Evolutionary conservation across 2,113 vertebrate species (phyloP), one percentile per base, ranked within the genome.

Genomic region (Sterna hirundo): DNA sequence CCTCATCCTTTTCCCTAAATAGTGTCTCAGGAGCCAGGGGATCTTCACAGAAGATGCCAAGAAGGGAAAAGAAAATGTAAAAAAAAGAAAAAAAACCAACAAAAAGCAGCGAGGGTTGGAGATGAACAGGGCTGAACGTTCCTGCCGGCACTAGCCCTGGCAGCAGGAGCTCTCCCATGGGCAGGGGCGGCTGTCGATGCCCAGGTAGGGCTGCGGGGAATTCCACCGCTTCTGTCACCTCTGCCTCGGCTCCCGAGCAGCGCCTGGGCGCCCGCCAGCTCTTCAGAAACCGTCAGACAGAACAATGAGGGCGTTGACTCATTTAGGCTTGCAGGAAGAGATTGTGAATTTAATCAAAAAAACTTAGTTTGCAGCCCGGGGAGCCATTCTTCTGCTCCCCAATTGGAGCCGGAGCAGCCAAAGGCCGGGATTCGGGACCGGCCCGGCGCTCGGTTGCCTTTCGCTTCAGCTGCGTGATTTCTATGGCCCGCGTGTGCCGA

Each of bases 131-230:
- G 69, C 38, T 57, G 5, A 64, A 38, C 13, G 1, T 40, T 14
- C 2, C 1, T 69, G 30, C 18, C 19, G 36, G 3, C 49, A 8
- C 15, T 11, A 27, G 57, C 60, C 61, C 61, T 30, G 54, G 62
- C 29, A 68, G 68, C 38, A 38, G 55, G 27, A 49, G 62, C 34
- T 52, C 26, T 87, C 16, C 84, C 84, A 19, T 1, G 69, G 38
- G 83, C 65, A 46, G 66, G 46, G 79, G 12, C 0, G 4, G 46
- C 34, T 65, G 27, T 15, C 83, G 42, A 32, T 11, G 40, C 20
- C 74, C 83, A 70, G 77, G 69, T 34, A 38, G 77, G 47, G 32
- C 69, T 22, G 40, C 11, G 96, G 96, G 96, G 75, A 97, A 95
- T 97, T 97, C 95, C 93, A 66, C 27, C 2, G 4, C 76, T 16